Conservation (phyloP, 2,888 invertebrate species). For the Strigamia crassipes region DNA sequence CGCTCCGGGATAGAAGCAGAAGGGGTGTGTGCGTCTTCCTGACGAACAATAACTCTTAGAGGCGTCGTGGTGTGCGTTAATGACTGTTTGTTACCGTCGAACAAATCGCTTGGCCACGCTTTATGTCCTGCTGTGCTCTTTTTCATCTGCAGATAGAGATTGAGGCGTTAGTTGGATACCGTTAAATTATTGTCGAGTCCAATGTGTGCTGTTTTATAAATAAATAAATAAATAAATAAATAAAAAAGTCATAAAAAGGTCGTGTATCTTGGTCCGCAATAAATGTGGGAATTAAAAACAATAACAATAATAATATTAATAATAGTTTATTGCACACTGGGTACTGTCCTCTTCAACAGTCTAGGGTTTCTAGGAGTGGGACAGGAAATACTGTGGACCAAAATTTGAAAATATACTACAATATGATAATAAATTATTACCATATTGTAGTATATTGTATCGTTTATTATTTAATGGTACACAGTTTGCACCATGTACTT, state of each 20-base stretch:
- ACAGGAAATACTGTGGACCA: no score
- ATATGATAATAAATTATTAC: no score
- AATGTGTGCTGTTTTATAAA: not conserved
- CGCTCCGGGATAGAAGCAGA: not conserved
- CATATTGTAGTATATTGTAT: no score
- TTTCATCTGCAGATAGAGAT: not conserved
- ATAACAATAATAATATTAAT: no score
- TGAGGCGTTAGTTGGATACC: not conserved
- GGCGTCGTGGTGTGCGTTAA: slow-evolving; percentile 17
- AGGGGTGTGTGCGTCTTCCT: not conserved
- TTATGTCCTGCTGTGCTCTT: not conserved
- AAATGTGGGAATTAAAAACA: no score
- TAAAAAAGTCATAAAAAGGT: not conserved
- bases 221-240: not conserved
- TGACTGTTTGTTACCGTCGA: slow-evolving; percentile 3
- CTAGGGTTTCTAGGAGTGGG: no score
- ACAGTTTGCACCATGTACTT: no score
- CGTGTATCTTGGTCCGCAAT: no score
- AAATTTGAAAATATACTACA: no score
- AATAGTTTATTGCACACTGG: no score
- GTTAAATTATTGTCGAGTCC: not conserved
- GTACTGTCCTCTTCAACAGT: no score
- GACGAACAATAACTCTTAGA: not conserved
- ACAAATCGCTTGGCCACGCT: slow-evolving; percentile 1
- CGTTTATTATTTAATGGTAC: no score